phyloP scores from a whole-genome alignment of 2,888 invertebrate genomes.

The Beris chalybata region DNA sequence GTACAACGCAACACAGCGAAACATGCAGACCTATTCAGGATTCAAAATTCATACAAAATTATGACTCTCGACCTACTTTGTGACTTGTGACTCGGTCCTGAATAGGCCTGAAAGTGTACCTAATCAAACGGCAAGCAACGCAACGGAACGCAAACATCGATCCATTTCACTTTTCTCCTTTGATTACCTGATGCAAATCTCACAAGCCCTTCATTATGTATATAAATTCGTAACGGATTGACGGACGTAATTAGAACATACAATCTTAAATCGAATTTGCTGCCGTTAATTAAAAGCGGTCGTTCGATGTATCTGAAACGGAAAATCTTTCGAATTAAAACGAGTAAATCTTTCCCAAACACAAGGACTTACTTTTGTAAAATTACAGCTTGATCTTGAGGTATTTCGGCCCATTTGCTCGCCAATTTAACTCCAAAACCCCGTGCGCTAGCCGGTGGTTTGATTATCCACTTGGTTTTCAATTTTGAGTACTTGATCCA shows the following conservation, averaged over 20 bases:
- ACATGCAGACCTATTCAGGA: too few relatives aligned
- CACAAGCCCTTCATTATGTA: conserved; percentile 94
- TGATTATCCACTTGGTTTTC: conserved; percentile 91
- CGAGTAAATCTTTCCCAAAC: neutral
- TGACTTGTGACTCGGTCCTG: too few relatives aligned
- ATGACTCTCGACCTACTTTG: too few relatives aligned
- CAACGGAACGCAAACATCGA: too few relatives aligned
- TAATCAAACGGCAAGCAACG: too few relatives aligned
- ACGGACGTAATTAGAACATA: conserved; percentile 95
- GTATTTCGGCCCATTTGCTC: conserved; percentile 91
- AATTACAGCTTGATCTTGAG: conserved; percentile 84
- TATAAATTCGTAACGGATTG: conserved; percentile 88
- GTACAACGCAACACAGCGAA: too few relatives aligned
- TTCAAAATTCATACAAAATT: too few relatives aligned
- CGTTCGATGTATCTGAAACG: conserved; percentile 69
- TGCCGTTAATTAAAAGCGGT: conserved; percentile 87
- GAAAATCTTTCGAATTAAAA: conserved; percentile 45
- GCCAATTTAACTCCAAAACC: conserved; percentile 96
- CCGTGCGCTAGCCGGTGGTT: conserved; percentile 96
- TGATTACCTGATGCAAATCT: conserved; percentile 85
- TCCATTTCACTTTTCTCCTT: too few relatives aligned
- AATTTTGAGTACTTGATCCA: conserved; percentile 81
- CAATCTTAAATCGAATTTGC: conserved; percentile 94
- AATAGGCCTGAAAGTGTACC: too few relatives aligned
- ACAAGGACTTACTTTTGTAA: conserved; percentile 71